These are phyloP conservation scores for Ardeotis arabs DNA, from an alignment of 2,113 vertebrate genomes.

Conservation along the genomic window DNA sequence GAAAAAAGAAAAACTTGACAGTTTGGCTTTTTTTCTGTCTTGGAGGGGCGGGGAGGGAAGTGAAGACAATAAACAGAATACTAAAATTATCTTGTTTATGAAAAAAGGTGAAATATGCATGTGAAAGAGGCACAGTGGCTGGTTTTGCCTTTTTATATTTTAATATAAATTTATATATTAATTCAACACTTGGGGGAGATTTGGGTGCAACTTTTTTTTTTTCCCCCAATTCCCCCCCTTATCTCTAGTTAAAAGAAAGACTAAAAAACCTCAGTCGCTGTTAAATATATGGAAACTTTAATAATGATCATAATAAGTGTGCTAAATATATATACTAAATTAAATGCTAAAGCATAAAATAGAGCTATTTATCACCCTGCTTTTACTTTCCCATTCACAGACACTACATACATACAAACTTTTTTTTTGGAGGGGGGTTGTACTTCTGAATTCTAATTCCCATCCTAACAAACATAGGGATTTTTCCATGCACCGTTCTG, in stretches of 20 bases:
- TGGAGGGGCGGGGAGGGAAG: accelerated
- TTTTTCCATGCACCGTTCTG: neutral
- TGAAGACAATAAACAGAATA: neutral
- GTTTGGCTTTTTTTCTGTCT: neutral
- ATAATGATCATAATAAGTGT: neutral
- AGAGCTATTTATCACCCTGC: neutral
- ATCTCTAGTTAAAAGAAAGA: neutral
- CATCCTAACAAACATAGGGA: accelerated
- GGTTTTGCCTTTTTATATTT: neutral
- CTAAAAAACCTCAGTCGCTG: neutral
- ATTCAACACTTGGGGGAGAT: neutral
- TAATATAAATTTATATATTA: neutral
- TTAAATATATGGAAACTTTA: neutral
- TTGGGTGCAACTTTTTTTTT: neutral
- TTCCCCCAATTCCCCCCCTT: neutral
- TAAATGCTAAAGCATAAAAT: neutral
- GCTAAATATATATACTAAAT: neutral
- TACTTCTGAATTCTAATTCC: neutral
- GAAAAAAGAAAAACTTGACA: neutral
- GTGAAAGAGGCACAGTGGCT: neutral
- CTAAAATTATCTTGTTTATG: neutral
- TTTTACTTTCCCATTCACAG: neutral
- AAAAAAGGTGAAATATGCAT: neutral
- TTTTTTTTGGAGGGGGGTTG: neutral
- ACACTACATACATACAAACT: neutral